Percentiles rank a stretch among this genome's conserved stretches.
phyloP scores from a whole-genome alignment of 2,797 vertebrate species.

The Discoglossus pictus region DNA sequence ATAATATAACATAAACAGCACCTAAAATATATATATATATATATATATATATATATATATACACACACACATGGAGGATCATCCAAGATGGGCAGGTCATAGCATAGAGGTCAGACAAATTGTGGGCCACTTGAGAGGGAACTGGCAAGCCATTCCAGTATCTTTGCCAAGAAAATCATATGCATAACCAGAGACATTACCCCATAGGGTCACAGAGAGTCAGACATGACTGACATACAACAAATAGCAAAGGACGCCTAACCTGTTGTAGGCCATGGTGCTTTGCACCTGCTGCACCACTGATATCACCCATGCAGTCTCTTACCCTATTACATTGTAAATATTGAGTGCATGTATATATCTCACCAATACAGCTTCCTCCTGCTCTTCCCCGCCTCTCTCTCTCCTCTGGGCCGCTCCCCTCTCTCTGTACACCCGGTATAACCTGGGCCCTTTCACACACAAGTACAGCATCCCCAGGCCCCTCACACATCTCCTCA shows the following conservation, averaged over 20 bases:
- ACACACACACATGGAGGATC: too few relatives aligned
- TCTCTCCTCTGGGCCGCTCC: slow-evolving; percentile 64
- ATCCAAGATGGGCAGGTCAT: too few relatives aligned
- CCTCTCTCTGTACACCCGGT: slow-evolving; percentile 80
- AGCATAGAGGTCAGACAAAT: too few relatives aligned
- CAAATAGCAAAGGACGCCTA: not conserved
- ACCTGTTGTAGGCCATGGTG: not conserved
- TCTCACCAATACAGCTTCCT: slow-evolving; percentile 66
- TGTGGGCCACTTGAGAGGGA: too few relatives aligned
- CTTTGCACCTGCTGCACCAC: too few relatives aligned
- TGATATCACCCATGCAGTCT: not conserved
- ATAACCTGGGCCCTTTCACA: slow-evolving; percentile 82
- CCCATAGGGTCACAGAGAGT: not conserved
- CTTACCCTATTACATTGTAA: too few relatives aligned
- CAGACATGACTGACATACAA: not conserved
- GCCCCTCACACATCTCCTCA: slow-evolving; percentile 16
- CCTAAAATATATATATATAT: too few relatives aligned
- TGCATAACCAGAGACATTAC: too few relatives aligned
- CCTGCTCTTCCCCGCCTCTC: slow-evolving; percentile 55
- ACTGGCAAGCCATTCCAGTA: too few relatives aligned
- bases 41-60: too few relatives aligned
- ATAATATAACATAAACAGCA: too few relatives aligned
- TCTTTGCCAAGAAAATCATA: too few relatives aligned
- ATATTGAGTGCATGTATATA: not conserved
- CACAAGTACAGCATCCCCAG: slow-evolving; percentile 65